Evolutionary conservation across 1,140 invertebrate genomes (phyloP).

Genomic region (Branchinecta lindahli): DNA sequence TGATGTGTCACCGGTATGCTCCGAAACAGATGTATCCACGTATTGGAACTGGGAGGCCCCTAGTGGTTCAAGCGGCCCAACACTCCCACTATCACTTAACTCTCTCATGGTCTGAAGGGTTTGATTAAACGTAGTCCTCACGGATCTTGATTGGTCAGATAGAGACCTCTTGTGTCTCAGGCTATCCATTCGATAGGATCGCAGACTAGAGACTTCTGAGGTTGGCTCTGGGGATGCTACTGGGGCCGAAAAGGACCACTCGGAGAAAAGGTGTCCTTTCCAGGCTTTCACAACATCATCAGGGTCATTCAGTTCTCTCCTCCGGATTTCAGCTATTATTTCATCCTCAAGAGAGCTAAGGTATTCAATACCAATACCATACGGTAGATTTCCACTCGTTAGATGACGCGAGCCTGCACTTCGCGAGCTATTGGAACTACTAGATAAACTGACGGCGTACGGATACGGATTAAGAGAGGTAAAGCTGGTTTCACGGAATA

Average conservation of each 20-base stretch:
- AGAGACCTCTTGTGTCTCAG: neutral
- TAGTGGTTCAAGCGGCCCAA: neutral
- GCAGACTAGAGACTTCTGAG: neutral
- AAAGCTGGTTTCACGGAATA: neutral
- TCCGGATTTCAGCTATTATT: neutral
- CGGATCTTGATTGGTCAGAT: neutral
- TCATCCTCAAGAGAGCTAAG: neutral
- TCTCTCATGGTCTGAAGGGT: neutral
- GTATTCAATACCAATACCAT: constrained; percentile 6
- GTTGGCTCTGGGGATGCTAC: neutral
- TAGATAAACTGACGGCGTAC: neutral
- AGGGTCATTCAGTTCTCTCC: neutral
- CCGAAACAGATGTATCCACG: neutral
- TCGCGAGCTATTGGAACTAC: neutral
- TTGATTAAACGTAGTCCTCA: neutral
- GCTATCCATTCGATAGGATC: neutral
- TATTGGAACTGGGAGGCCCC: neutral
- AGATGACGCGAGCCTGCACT: neutral
- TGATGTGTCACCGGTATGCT: neutral
- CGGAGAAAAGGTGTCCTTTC: neutral
- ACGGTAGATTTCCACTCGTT: neutral
- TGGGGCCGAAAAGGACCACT: neutral
- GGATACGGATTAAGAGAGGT: neutral
- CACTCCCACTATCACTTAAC: neutral
- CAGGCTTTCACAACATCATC: neutral